Conservation (phyloP, 2,113 vertebrate genomes). For the Sciurus niger region DNA sequence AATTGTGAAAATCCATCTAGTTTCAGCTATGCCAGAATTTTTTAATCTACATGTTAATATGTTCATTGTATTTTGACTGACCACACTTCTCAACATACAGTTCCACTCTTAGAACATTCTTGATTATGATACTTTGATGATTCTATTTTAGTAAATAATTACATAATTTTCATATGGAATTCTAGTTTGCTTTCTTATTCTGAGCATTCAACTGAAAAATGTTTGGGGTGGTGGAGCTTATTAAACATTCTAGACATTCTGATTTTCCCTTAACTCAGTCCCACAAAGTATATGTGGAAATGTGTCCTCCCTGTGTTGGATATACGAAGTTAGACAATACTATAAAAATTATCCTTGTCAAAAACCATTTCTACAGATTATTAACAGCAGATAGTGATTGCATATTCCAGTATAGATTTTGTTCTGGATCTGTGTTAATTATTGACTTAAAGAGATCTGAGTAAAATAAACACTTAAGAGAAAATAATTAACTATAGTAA, state of each 20-base stretch:
- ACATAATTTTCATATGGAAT: slow-evolving; percentile 29
- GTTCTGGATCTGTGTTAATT: background rate
- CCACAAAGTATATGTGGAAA: background rate
- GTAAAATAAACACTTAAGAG: slow-evolving; percentile 7
- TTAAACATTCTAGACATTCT: background rate
- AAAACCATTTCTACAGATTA: background rate
- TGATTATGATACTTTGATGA: slow-evolving; percentile 3
- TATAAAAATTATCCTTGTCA: background rate
- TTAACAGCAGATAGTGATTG: background rate
- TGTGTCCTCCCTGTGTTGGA: background rate
- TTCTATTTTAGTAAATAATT: background rate
- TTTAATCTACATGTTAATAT: background rate
- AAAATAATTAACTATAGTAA: slow-evolving; percentile 46
- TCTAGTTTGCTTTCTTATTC: slow-evolving; percentile 48
- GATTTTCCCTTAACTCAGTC: background rate
- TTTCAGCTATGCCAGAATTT: background rate
- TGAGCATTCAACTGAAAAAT: background rate
- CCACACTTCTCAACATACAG: background rate
- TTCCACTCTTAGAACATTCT: background rate
- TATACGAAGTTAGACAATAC: background rate
- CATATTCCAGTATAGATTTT: background rate
- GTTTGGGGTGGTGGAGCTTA: background rate
- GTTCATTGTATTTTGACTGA: slow-evolving; percentile 16
- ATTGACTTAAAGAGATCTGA: slow-evolving; percentile 15
- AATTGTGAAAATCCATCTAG: slow-evolving; percentile 33